Conservation (phyloP, 2,113 vertebrate species). For the Uria aalge region DNA sequence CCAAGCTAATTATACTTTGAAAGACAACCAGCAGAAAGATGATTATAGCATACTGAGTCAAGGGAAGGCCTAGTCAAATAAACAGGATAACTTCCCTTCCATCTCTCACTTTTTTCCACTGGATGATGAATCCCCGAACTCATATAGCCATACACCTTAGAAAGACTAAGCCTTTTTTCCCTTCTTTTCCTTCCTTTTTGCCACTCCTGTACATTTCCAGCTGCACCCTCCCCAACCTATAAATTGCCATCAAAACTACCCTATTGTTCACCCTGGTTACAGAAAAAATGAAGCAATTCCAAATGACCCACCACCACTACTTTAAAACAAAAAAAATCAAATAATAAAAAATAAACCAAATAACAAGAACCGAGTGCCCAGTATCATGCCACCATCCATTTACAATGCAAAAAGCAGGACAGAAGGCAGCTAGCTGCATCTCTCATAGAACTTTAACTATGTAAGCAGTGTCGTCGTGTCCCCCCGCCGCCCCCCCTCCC, state of each 20-base stretch:
- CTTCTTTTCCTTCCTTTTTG: not conserved
- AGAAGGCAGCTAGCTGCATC: not conserved
- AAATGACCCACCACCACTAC: not conserved
- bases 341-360: not conserved
- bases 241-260: slow-evolving; percentile 49
- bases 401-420: slow-evolving; percentile 17
- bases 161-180: slow-evolving; percentile 73
- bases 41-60: not conserved
- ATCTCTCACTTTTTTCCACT: slow-evolving; percentile 3
- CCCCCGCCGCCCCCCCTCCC: too few species aligned
- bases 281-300: slow-evolving; percentile 31
- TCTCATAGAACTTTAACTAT: not conserved
- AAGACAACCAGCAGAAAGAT: slow-evolving; percentile 46
- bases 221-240: slow-evolving; percentile 33
- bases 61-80: slow-evolving; percentile 23
- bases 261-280: slow-evolving; percentile 72
- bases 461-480: not conserved
- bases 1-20: slow-evolving; percentile 59
- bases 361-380: slow-evolving; percentile 65
- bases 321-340: not conserved
- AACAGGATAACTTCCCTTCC: not conserved
- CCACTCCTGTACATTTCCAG: not conserved
- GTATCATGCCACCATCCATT: slow-evolving; percentile 48
- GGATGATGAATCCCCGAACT: slow-evolving; percentile 34
- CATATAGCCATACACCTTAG: not conserved